Percentiles rank a stretch among this genome's conserved stretches.
phyloP scores from a whole-genome alignment of 2,888 invertebrate genomes.

The Drosophila subquinaria region DNA sequence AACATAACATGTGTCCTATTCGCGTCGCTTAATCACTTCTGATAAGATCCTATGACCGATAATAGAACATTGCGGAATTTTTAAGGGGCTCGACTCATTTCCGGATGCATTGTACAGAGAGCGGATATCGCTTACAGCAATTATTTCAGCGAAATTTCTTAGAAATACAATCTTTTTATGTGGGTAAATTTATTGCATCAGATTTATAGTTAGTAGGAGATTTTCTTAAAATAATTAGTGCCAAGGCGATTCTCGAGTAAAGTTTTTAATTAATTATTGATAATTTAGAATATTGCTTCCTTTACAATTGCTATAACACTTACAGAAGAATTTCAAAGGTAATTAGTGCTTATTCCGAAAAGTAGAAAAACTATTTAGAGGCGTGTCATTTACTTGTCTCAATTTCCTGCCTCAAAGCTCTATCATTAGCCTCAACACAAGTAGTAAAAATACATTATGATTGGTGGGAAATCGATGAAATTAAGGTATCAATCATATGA shows the following conservation, averaged over 20 bases:
- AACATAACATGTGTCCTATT: constrained; percentile 6
- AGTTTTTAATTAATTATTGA: too few relatives aligned
- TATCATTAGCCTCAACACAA: constrained; percentile 4
- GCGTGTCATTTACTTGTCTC: neutral
- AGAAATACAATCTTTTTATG: neutral
- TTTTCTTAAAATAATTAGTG: constrained; percentile 10
- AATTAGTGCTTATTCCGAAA: neutral
- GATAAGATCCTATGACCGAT: constrained; percentile 56
- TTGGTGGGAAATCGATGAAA: constrained; percentile 2
- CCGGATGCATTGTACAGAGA: constrained; percentile 37
- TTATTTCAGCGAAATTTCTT: constrained; percentile 9
- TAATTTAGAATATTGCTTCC: neutral
- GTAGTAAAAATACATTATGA: constrained; percentile 1
- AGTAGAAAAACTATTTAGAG: too few relatives aligned
- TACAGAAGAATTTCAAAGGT: neutral
- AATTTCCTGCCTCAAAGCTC: constrained; percentile 4
- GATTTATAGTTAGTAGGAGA: neutral
- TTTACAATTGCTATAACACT: neutral
- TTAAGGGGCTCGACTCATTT: constrained; percentile 70
- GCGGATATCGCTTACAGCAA: constrained; percentile 22
- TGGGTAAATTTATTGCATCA: constrained; percentile 2
- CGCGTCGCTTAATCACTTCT: constrained; percentile 9
- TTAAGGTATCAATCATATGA: constrained; percentile 31
- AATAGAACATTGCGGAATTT: constrained; percentile 36
- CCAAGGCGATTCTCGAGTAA: neutral